Evolutionary conservation across 1,140 invertebrate genomes (phyloP), one percentile per base, ranked within the genome.

Genomic region (Pomacea maculata): DNA sequence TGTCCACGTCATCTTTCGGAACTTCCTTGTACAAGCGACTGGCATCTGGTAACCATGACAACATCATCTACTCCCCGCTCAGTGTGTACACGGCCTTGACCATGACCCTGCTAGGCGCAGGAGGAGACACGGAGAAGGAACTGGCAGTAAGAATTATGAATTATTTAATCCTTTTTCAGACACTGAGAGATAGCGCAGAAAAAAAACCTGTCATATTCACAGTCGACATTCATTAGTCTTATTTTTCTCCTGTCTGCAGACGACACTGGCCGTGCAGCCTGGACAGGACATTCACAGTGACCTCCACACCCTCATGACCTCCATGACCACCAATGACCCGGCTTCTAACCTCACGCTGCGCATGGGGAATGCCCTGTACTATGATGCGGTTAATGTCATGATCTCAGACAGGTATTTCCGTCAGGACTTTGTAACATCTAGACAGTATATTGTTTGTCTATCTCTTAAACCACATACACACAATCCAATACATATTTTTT

Each of bases 11-110:
- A 25, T 75, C 74, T 4, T 75, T 75, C n/a, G 74, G 74, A n/a
- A 17, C 64, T 12, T 64, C 74, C 7, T 55, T 75, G 74, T 75
- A 75, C 57, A 57, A 63, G 8, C 57, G 25, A 15, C 29, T 75
- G 74, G 74, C 74, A 1, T 63, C 74, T 34, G 68, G 34, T 45
- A 55, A 75, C 74, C 52, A 64, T 15, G 45, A 73, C 29, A 75
- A 75, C 74, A 55, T 75, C 57, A 34, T 75, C 57, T 75, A 63
- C 74, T 75, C 74, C 25, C 74, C 74, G 7, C 55, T 75, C 55
- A 75, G 74, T 7, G 57, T 75, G 15, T 75, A 55, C 74, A 75
- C 61, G 11, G 74, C 74, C 0, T 63, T 75, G 25, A 75, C 57
- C 5, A 75, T 75, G 74, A 63, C 57, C 25, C 10, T 75, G n/a